phyloP scores from a whole-genome alignment of 2,797 vertebrate species.

The Gymnothorax javanicus region DNA sequence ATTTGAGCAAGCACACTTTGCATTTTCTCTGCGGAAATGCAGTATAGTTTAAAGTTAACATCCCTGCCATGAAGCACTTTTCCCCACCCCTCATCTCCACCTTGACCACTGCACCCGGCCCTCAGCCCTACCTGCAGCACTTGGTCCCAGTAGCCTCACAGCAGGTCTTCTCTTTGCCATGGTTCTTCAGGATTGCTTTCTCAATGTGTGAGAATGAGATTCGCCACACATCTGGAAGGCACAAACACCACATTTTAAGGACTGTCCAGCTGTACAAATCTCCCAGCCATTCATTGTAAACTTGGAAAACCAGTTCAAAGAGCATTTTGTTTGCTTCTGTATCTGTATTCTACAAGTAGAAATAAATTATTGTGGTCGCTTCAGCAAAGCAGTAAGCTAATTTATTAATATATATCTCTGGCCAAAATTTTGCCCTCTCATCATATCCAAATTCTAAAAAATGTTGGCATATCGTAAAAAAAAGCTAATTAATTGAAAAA shows the following conservation, averaged over 20 bases:
- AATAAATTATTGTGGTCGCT: background rate
- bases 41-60: too few relatives aligned
- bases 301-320: background rate
- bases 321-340: background rate
- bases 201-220: slow-evolving; percentile 80
- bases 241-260: background rate
- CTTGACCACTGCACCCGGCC: too few relatives aligned
- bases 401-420: too few relatives aligned
- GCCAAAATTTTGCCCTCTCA: too few relatives aligned
- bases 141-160: slow-evolving; percentile 58
- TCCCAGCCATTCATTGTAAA: background rate
- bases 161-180: slow-evolving; percentile 78
- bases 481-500: too few relatives aligned
- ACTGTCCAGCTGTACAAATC: background rate
- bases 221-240: slow-evolving; percentile 65
- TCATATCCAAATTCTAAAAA: too few relatives aligned
- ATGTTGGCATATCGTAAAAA: too few relatives aligned
- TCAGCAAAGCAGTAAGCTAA: too few relatives aligned
- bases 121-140: slow-evolving; percentile 78
- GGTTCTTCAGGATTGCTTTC: slow-evolving; percentile 73
- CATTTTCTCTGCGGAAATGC: too few relatives aligned
- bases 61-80: too few relatives aligned
- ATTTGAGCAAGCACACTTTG: too few relatives aligned
- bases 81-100: too few relatives aligned
- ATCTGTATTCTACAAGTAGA: background rate